These are phyloP conservation scores for Muscicapa comitata DNA, from an alignment of 2,797 vertebrate genomes.

Conservation along the genomic window DNA sequence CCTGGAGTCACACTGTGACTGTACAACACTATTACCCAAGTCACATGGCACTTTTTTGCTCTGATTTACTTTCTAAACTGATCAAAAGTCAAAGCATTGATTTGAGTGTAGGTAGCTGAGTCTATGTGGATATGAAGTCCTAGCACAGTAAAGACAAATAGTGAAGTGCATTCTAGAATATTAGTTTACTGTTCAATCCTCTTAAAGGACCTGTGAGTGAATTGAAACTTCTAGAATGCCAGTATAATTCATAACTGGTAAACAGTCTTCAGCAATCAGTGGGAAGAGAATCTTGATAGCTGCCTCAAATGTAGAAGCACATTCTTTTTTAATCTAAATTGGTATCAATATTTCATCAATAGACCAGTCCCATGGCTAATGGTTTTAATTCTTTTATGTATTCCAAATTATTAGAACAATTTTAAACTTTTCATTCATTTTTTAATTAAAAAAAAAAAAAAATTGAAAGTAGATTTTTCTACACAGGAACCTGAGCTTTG, in stretches of 20 bases:
- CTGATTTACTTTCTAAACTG: conserved; percentile 20
- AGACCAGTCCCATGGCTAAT: not conserved
- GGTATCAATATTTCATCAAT: not conserved
- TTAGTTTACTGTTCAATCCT: not conserved
- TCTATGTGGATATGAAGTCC: not conserved
- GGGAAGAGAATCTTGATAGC: not conserved
- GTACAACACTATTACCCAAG: not conserved
- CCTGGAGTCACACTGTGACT: not conserved
- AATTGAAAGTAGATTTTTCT: not conserved
- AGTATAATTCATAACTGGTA: not conserved
- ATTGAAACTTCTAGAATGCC: not conserved
- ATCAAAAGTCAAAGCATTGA: not conserved
- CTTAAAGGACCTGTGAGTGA: not conserved
- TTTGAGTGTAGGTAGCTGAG: not conserved
- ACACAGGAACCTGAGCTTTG: not conserved
- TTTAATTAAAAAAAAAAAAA: not conserved
- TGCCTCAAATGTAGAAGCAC: not conserved
- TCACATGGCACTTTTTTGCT: not conserved
- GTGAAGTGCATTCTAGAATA: conserved; percentile 1
- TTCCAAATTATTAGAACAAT: not conserved
- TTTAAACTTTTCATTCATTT: not conserved
- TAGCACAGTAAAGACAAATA: not conserved
- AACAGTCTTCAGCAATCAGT: not conserved
- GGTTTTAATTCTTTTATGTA: not conserved
- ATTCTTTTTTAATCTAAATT: not conserved